Evolutionary conservation across 2,888 invertebrate genomes (phyloP).

Genomic region (Physocephala rufipes): DNA sequence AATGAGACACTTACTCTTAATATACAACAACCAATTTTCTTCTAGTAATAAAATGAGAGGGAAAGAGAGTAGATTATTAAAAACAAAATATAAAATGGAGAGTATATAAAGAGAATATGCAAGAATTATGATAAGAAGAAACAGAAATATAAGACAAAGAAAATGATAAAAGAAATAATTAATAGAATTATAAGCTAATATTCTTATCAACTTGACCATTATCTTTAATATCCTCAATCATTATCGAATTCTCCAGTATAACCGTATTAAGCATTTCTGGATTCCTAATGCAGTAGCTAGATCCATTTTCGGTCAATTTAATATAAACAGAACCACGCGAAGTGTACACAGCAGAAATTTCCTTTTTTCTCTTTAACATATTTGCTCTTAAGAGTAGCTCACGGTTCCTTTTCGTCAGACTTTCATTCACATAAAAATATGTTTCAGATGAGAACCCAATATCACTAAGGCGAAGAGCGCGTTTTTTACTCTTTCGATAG

Average conservation of each 20-base stretch:
- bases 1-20: background rate
- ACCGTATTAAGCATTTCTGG: no score
- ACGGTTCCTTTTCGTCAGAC: background rate
- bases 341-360: background rate
- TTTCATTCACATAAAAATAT: background rate
- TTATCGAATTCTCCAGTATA: background rate
- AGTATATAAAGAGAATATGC: background rate
- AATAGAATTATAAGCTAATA: background rate
- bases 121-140: no score
- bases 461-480: background rate
- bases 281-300: background rate
- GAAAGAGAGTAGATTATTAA: no score
- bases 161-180: no score
- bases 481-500: background rate
- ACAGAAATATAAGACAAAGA: background rate
- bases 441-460: constrained; percentile 6
- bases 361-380: background rate
- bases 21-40: background rate
- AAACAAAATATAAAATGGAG: background rate
- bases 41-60: background rate
- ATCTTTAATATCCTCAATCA: background rate
- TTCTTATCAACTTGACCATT: background rate
- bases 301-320: background rate
- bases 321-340: background rate
- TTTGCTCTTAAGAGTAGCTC: constrained; percentile 1